A percentile compares a stretch with the other conserved stretches of the same genome.
Conservation (phyloP, 2,888 invertebrate species). For the Mimumesa dahlbomi region DNA sequence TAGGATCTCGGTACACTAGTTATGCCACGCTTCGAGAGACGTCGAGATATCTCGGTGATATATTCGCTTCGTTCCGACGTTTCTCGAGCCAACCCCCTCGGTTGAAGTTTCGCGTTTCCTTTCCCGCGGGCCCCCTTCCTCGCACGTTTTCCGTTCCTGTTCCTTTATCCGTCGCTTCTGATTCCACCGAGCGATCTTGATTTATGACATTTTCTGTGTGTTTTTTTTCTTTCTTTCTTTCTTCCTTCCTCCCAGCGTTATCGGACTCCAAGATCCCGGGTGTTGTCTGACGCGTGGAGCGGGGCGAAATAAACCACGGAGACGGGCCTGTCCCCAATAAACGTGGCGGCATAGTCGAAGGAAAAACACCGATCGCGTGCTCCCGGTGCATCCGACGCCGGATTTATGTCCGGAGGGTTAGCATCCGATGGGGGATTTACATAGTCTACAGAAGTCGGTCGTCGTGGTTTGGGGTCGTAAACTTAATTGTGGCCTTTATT, state of each 20-base stretch:
- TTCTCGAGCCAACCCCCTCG: conserved; percentile 30
- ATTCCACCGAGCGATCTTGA: conserved; percentile 51
- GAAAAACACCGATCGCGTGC: conserved; percentile 46
- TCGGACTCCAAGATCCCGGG: conserved; percentile 39
- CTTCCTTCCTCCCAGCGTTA: no score
- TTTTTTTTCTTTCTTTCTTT: no score
- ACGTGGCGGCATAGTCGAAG: conserved; percentile 5
- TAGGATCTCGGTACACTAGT: conserved; percentile 65
- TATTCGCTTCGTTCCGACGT: conserved; percentile 54
- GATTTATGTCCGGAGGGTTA: conserved; percentile 33
- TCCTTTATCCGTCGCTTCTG: conserved; percentile 46
- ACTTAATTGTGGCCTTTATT: conserved; percentile 22
- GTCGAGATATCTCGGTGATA: conserved; percentile 62
- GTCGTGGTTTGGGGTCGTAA: conserved; percentile 10
- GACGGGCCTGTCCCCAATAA: conserved; percentile 6
- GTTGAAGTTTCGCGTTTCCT: conserved; percentile 35
- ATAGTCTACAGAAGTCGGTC: conserved; percentile 31
- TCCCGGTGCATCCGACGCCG: conserved; percentile 33
- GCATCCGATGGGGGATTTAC: conserved; percentile 35
- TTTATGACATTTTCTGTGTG: conserved; percentile 52
- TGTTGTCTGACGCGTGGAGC: conserved; percentile 9
- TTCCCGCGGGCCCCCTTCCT: conserved; percentile 7
- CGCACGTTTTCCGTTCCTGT: conserved; percentile 11
- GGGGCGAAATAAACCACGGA: conserved; percentile 5
- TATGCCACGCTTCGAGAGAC: conserved; percentile 63